phyloP scores from a whole-genome alignment of 2,113 vertebrate genomes.

The Indicator indicator region DNA sequence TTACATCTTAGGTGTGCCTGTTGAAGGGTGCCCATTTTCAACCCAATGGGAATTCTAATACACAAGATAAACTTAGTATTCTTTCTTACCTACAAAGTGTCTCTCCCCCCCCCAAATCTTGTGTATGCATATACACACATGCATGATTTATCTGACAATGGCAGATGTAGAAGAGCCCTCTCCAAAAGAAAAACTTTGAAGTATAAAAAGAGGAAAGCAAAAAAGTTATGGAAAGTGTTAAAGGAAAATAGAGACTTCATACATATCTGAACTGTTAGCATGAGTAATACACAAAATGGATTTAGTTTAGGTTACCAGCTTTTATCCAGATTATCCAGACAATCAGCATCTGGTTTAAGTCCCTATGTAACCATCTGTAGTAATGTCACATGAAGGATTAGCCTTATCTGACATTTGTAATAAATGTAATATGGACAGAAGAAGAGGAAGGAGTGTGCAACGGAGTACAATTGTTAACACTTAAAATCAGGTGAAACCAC shows the following conservation, averaged over 20 bases:
- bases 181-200: background rate
- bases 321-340: slow-evolving; percentile 72
- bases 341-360: slow-evolving; percentile 60
- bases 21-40: background rate
- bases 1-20: background rate
- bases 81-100: background rate
- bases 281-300: slow-evolving; percentile 62
- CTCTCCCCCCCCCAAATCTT: background rate
- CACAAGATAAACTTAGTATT: background rate
- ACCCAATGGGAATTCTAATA: background rate
- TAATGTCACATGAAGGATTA: slow-evolving; percentile 69
- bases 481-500: background rate
- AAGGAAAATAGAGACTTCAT: background rate
- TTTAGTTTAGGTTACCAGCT: slow-evolving; percentile 66
- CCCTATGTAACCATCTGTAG: slow-evolving; percentile 53
- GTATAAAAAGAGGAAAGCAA: background rate
- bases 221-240: background rate
- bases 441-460: background rate
- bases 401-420: slow-evolving; percentile 71
- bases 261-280: slow-evolving; percentile 7
- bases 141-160: background rate
- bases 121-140: background rate
- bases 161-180: background rate
- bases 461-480: background rate
- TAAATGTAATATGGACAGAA: slow-evolving; percentile 22